Evolutionary conservation across 2,888 invertebrate genomes (phyloP), one percentile per base, ranked within the genome.

Genomic region (Apotomis capreana): DNA sequence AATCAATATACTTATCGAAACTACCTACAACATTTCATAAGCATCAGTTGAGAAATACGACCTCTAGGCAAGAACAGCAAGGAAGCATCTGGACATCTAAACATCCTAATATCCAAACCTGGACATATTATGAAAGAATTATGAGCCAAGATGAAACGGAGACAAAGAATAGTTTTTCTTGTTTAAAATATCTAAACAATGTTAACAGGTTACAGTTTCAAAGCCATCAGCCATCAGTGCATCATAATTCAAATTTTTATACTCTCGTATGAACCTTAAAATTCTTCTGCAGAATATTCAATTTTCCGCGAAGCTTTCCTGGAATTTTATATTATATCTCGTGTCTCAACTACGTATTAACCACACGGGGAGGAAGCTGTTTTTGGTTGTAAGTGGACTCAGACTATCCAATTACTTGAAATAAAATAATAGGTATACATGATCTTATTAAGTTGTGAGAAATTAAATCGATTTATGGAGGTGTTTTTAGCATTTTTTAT

Each of bases 271-370:
- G 62, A 40, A 61, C 26, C 46, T 61, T 57, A 44, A 40, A 6
- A 58, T 55, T 65, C 54, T 70, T 54, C 46, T 65, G 49, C 8
- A 87, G 85, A 85, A 87, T 87, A 87, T 88, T 87, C 86, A 86
- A 87, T 87, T 84, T 87, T 79, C 81, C 52, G 82, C 82, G 84
- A 86, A 84, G 80, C 79, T 82, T 76, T 73, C 73, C 70, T 73
- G 76, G 76, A 83, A 82, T 84, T 84, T 84, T 80, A 78, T 78
- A 79, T 79, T 78, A 75, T 70, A 75, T 74, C 76, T 62, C 68
- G 75, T 74, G 74, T 74, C 75, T 77, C 75, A 76, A 78, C 76
- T 77, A 77, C 74, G 51, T 72, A 70, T 73, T 74, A 75, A 74
- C 71, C 61, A 15, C 65, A 67, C 68, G 68, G 65, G 68, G 57